Percentiles rank a stretch among this genome's conserved stretches.
phyloP scores from a whole-genome alignment of 2,888 invertebrate species.

The Chymomyza caudatula region DNA sequence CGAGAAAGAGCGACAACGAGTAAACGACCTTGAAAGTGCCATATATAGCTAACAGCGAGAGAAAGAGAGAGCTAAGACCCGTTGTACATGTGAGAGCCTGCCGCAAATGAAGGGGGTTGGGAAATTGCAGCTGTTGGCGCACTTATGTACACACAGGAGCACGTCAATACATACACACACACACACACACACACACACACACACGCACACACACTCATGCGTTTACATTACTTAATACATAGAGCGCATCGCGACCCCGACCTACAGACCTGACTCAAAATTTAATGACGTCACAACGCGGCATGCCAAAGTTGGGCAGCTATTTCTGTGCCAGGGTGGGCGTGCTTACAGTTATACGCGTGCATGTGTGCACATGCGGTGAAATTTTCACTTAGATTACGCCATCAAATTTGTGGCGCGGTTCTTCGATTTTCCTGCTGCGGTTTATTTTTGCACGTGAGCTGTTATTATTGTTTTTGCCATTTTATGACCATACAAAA shows the following conservation, averaged over 20 bases:
- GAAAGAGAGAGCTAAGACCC: background rate
- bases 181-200: slow-evolving; percentile 9
- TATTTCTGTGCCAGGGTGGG: background rate
- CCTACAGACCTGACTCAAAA: slow-evolving; percentile 51
- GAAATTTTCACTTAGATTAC: slow-evolving; percentile 42
- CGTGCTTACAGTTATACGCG: background rate
- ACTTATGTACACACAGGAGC: no score
- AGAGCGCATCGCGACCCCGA: slow-evolving; percentile 46
- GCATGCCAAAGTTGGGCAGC: slow-evolving; percentile 4
- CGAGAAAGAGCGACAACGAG: slow-evolving; percentile 1
- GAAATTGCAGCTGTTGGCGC: slow-evolving; percentile 28
- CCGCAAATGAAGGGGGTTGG: slow-evolving; percentile 2
- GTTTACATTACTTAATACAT: slow-evolving; percentile 1
- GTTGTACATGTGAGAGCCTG: slow-evolving; percentile 44
- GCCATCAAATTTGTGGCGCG: slow-evolving; percentile 47
- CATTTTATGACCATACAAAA: slow-evolving; percentile 19
- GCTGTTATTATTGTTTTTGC: slow-evolving; percentile 11
- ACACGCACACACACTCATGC: background rate
- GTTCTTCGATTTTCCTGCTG: slow-evolving; percentile 40
- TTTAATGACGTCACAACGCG: slow-evolving; percentile 67
- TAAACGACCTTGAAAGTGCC: slow-evolving; percentile 51
- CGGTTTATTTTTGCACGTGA: slow-evolving; percentile 57
- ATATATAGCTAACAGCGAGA: background rate
- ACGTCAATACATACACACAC: no score
- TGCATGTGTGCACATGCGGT: slow-evolving; percentile 1